Evolutionary conservation across 2,888 invertebrate genomes (phyloP).

Genomic region (Platypus cylindrus): DNA sequence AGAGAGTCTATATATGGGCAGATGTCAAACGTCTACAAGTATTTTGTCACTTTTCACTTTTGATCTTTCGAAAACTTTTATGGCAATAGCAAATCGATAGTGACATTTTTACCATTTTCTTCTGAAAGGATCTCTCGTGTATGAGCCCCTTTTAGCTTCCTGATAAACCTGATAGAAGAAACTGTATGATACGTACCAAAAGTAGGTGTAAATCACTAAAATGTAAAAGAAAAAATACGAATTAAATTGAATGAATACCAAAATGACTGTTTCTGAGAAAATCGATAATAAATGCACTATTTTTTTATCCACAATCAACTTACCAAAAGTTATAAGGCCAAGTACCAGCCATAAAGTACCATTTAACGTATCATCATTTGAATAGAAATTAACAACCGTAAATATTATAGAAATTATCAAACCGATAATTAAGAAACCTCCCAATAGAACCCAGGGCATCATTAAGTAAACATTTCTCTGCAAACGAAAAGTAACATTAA

Average conservation of each 20-base stretch:
- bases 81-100: too few species aligned
- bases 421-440: conserved; percentile 66
- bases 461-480: conserved; percentile 71
- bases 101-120: conserved; percentile 16
- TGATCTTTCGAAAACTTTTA: too few species aligned
- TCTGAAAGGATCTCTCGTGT: conserved; percentile 58
- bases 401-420: conserved; percentile 67
- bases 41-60: too few species aligned
- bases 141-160: conserved; percentile 60
- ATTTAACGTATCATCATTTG: conserved; percentile 43
- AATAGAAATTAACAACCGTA: conserved; percentile 61
- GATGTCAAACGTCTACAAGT: too few species aligned
- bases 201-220: conserved; percentile 64
- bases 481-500: conserved; percentile 20
- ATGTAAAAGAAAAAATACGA: conserved; percentile 25
- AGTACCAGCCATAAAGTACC: conserved; percentile 49
- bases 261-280: too few species aligned
- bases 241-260: neutral
- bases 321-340: conserved; percentile 49
- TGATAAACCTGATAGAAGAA: conserved; percentile 60
- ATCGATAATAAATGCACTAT: too few species aligned
- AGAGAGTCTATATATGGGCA: too few species aligned
- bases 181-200: conserved; percentile 76
- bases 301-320: too few species aligned
- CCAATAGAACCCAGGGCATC: conserved; percentile 75